Evolutionary conservation across 2,113 vertebrate species (phyloP), one percentile per base, ranked within the genome.

Genomic region (Grus americana): DNA sequence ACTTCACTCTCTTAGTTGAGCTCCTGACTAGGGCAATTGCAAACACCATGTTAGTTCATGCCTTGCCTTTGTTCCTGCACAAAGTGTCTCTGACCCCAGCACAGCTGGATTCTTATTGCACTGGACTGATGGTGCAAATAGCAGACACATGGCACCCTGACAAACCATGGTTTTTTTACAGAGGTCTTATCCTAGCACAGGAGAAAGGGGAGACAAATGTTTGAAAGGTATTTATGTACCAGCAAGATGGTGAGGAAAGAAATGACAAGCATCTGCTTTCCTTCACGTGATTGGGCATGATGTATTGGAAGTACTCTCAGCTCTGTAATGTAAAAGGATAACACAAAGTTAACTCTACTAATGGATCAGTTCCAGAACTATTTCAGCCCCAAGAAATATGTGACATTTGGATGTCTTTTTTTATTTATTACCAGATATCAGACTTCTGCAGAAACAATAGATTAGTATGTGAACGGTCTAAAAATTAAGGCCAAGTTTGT

Each of bases 391-490:
- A 88, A 94, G 74, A 96, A 92, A 88, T 88, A 89, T 92, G 54
- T 92, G 95, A 75, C 66, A 52, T 90, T 94, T 93, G 91, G 58
- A 87, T 97, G 92, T 96, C 78, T 88, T 84, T 91, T 80, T 96
- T 71, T 71, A 95, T 97, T 96, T 95, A 94, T 97, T 88, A 83
- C 65, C 55, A 97, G 79, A 92, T 95, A 97, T 93, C 85, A 92
- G 90, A 78, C 90, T 93, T 81, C 93, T 96, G 93, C 91, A 94
- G 90, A 93, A 96, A 97, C 92, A 96, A 97, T 95, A 90, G 93
- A 93, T 95, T 82, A 83, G 93, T 54, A 88, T 92, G 61, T 59
- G 82, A 92, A 84, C 47, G 74, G 70, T 80, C 90, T 97, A 71
- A 94, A 95, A 93, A 67, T 81, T 46, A 90, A 86, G 85, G 87